Base-by-base conservation (phyloP, 2,113 vertebrate genomes). In the Xenopus borealis region DNA sequence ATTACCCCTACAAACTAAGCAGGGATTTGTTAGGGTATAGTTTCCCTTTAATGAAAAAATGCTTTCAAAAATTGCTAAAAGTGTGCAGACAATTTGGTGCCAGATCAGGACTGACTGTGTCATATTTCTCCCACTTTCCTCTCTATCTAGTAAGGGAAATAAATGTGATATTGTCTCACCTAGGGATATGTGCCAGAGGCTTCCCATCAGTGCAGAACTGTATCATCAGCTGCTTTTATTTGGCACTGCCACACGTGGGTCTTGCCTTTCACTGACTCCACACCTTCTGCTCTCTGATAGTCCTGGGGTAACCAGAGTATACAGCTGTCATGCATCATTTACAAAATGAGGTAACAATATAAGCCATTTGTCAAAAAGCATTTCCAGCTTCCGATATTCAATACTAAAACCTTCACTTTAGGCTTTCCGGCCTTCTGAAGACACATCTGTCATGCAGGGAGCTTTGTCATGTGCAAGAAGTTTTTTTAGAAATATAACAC, bases 301-400 rank as follows among this genome's bases (percentile, higher is more conserved):
- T 72, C 12, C 0, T 12, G 40, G 16, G 72, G 50, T 64, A 71
- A 59, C 1, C 27, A 66, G 52, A 83, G 80, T 73, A 74, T 65
- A 10, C 2, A 66, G 65, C 0, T n/a, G 88, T 89, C 89, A 91
- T 79, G 90, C 90, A 80, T 85, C 90, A 88, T 89, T 91, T 90
- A 82, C 81, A 63, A 64, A 67, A 69, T 77, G 79, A 75, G 20
- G 59, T 78, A 76, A 59, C 72, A 57, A 66, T 80, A 30, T 61
- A 77, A 61, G 4, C 75, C 68, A 81, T 81, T 81, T 59, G 44
- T 76, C 84, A 84, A 84, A n/a, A n/a, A 70, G 19, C 62, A 30
- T 62, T 83, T 85, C 67, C 81, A 84, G 79, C 78, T 81, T 82
- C 78, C 67, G 66, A 71, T 57, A 19, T 64, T 63, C 58, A 80